Conservation (phyloP, 2,113 vertebrate genomes). For the Charadrius vociferus region DNA sequence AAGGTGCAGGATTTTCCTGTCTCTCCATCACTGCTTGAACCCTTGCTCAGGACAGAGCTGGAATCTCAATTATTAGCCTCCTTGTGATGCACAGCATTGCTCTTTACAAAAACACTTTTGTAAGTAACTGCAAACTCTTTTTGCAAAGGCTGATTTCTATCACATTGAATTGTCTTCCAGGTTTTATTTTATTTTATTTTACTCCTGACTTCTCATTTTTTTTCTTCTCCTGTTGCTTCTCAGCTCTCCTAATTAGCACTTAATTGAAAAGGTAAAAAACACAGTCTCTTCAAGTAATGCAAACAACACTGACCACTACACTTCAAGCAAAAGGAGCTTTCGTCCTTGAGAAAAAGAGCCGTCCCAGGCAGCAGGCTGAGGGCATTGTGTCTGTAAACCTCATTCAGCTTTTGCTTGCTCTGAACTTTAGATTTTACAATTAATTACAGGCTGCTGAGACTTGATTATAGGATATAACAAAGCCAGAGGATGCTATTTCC, state of each 20-base stretch:
- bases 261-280: conserved; percentile 22
- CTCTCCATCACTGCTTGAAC: not conserved
- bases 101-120: conserved; percentile 5
- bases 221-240: conserved; percentile 19
- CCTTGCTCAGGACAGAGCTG: not conserved
- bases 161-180: not conserved
- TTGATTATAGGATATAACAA: conserved; percentile 25
- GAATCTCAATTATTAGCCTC: not conserved
- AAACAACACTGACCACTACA: conserved; percentile 1
- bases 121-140: conserved; percentile 30
- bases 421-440: conserved; percentile 25
- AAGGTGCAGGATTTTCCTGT: not conserved
- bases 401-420: conserved; percentile 42
- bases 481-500: conserved; percentile 7
- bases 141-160: conserved; percentile 15
- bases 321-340: conserved; percentile 24
- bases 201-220: conserved; percentile 9
- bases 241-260: conserved; percentile 45
- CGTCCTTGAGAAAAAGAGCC: not conserved
- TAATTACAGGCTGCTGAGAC: conserved; percentile 31
- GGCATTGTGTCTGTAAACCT: not conserved
- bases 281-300: not conserved
- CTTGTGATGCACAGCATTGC: not conserved
- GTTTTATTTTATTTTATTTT: conserved; percentile 23
- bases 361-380: not conserved